Base-by-base conservation (phyloP, 2,797 vertebrate genomes). In the Phoebastria nigripes region DNA sequence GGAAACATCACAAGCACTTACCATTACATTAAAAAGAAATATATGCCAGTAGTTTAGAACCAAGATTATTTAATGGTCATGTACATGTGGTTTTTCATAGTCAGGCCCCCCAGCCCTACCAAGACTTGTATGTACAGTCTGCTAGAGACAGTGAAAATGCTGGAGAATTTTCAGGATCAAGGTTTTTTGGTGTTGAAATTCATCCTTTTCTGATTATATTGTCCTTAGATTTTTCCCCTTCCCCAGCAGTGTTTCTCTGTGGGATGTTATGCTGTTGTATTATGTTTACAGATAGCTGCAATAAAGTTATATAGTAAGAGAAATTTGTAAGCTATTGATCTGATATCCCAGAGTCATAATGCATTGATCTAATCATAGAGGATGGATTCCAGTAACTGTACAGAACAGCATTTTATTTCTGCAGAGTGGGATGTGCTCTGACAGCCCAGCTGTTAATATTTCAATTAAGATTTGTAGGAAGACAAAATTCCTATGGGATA, bases 321-420 rank as follows among this genome's bases (percentile, higher is more conserved):
- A 87, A 94, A 78, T 79, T 69, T 85, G 49, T 93, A 79, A 92
- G 56, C 70, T 82, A 72, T 85, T 82, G 89, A 85, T 81, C 59
- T 78, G 62, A 55, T 72, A 82, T 61, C 35, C 54, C 25, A 37
- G 87, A 92, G 82, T 83, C 81, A 78, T 66, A 87, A 62, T 28
- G 44, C 55, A 85, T 78, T 66, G 63, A 88, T 95, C 47, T 84
- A 73, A 84, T 80, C 28, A 47, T 20, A 84, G 58, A 71, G 47
- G 51, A 87, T 81, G 42, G 44, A 81, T 89, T 96, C 52, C 76
- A 89, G 55, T 92, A 86, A 74, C 39, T 86, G 56, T 76, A 58
- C 14, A 41, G 65, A 51, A 46, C 17, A 85, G 73, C 66, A 74
- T 69, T 82, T 82, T 74, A 63, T 51, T 87, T 92, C 59, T 80